phyloP scores from a whole-genome alignment of 2,797 vertebrate genomes.

The Catharus ustulatus region DNA sequence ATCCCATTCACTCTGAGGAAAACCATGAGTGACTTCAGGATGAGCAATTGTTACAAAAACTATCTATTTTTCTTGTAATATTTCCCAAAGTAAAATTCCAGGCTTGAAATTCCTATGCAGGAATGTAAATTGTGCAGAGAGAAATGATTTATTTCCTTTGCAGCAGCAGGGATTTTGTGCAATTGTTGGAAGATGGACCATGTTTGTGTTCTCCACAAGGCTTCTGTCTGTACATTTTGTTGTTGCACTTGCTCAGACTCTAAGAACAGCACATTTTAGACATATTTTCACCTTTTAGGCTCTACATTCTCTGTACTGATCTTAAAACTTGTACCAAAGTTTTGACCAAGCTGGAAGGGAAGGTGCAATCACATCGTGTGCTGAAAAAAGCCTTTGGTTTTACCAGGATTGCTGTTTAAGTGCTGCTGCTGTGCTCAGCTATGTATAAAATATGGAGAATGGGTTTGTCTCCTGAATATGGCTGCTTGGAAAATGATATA shows the following conservation, averaged over 20 bases:
- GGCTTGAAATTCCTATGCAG: background rate
- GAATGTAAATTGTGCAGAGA: background rate
- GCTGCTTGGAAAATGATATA: background rate
- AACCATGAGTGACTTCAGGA: background rate
- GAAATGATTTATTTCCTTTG: background rate
- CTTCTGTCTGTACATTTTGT: background rate
- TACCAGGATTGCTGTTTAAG: background rate
- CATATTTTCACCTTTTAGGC: background rate
- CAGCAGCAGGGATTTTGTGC: background rate
- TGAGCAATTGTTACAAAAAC: background rate
- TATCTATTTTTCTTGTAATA: background rate
- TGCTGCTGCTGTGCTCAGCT: background rate
- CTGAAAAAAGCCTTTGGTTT: background rate
- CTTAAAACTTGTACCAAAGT: background rate
- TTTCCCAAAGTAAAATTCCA: background rate
- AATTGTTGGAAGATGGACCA: background rate
- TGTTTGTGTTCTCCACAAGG: background rate
- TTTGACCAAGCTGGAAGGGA: background rate
- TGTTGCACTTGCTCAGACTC: background rate
- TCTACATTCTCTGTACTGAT: background rate
- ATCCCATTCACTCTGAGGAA: background rate
- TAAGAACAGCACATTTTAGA: background rate
- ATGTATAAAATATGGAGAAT: fast-evolving
- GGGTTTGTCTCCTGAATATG: background rate
- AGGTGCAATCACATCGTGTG: fast-evolving